Conservation (phyloP, 2,888 invertebrate species). For the Temnothorax ravouxi region DNA sequence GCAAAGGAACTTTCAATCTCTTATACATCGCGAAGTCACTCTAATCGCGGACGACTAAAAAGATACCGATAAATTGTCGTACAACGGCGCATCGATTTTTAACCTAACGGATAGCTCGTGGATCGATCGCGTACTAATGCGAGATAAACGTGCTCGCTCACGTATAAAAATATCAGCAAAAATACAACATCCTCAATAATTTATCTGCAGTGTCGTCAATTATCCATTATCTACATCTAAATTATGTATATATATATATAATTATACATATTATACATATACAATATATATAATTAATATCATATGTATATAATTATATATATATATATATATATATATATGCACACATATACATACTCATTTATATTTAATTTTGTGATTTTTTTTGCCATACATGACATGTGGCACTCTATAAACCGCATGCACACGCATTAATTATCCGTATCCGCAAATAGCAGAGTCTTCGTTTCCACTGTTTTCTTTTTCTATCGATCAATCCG, state of each 20-base stretch:
- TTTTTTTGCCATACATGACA: not conserved
- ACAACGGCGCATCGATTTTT: conserved; percentile 27
- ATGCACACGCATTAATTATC: not conserved
- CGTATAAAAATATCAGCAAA: conserved; percentile 74
- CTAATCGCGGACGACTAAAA: not conserved
- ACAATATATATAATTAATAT: conserved; percentile 1
- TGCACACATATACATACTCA: not conserved
- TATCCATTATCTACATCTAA: conserved; percentile 45
- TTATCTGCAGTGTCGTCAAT: conserved; percentile 58
- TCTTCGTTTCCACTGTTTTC: not conserved
- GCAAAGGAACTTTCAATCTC: conserved; percentile 51
- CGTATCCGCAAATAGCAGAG: conserved; percentile 24
- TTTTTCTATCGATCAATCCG: not conserved
- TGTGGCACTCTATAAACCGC: not conserved
- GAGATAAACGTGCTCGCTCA: conserved; percentile 43
- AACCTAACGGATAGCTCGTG: not conserved
- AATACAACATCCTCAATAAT: conserved; percentile 67
- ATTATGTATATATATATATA: conserved; percentile 28
- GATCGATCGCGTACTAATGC: conserved; percentile 11
- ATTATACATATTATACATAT: conserved; percentile 21
- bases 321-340: not conserved
- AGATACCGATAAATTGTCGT: conserved; percentile 6
- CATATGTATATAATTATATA: conserved; percentile 8
- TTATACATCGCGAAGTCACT: not conserved
- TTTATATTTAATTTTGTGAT: conserved; percentile 32